Conservation (phyloP, 1,140 invertebrate genomes). For the Penaeus vannamei region DNA sequence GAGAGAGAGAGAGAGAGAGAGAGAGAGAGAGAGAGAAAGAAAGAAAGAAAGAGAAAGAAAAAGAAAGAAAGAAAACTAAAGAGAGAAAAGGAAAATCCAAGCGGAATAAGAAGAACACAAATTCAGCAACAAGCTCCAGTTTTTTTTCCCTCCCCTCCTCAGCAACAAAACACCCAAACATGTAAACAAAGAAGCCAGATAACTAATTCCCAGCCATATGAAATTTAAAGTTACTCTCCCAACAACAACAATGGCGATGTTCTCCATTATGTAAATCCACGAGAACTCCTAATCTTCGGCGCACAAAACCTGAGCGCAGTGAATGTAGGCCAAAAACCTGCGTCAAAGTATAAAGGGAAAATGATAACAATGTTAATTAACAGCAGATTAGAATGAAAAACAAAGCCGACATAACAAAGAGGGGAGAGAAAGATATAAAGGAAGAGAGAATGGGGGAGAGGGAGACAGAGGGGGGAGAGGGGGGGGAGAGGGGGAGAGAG, state of each 20-base stretch:
- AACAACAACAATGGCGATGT: too few relatives aligned
- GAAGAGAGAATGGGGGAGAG: neutral
- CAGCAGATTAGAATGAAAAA: neutral
- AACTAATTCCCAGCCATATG: too few relatives aligned
- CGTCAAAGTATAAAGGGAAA: neutral
- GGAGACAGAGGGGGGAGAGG: neutral
- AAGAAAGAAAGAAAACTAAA: neutral
- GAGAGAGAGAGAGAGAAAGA: neutral
- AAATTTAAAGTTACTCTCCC: too few relatives aligned
- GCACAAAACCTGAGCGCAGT: too few relatives aligned
- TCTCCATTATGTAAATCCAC: too few relatives aligned
- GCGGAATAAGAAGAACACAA: neutral
- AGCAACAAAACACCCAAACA: too few relatives aligned
- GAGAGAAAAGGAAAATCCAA: neutral
- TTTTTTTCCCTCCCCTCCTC: too few relatives aligned
- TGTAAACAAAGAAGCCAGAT: too few relatives aligned
- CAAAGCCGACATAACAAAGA: neutral
- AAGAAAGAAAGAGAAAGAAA: neutral
- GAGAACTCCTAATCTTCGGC: too few relatives aligned
- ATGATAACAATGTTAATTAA: too few relatives aligned
- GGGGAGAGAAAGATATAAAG: neutral
- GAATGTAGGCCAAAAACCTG: too few relatives aligned
- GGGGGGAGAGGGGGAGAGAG: neutral
- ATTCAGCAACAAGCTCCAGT: conserved; percentile 11
- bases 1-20: conserved; percentile 5